A percentile compares a stretch with the other conserved stretches of the same genome.
These are phyloP conservation scores for Nycticorax nycticorax DNA, from an alignment of 2,113 vertebrate genomes.

Conservation along the genomic window DNA sequence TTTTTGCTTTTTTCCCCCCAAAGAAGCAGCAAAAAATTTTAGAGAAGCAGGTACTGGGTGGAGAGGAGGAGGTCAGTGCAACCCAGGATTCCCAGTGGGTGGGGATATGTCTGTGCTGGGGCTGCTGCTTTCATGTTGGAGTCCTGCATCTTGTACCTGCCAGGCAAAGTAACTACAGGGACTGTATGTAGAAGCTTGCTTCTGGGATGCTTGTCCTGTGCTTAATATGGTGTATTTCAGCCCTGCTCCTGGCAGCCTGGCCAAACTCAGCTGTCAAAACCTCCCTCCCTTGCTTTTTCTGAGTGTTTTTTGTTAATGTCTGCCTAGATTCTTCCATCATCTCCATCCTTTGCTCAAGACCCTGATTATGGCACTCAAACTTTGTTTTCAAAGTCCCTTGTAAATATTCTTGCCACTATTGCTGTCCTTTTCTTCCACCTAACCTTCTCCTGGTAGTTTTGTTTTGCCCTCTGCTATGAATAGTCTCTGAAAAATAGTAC, in stretches of 20 bases:
- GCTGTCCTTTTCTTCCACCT: not conserved
- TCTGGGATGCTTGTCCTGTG: not conserved
- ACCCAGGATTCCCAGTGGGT: not conserved
- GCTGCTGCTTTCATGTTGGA: not conserved
- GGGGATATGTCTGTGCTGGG: not conserved
- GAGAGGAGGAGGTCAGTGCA: not conserved
- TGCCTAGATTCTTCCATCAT: not conserved
- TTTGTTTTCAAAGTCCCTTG: not conserved
- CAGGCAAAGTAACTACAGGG: not conserved
- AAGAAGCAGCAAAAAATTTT: not conserved
- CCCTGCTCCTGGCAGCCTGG: not conserved
- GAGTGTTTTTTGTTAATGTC: not conserved
- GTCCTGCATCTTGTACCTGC: not conserved
- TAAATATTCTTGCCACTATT: not conserved
- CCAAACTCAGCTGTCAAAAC: not conserved
- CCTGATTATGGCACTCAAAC: not conserved
- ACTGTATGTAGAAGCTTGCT: not conserved
- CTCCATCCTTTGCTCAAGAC: not conserved
- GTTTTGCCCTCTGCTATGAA: not conserved
- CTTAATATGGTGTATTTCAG: not conserved
- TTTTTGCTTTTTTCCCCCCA: not conserved
- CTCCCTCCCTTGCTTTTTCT: not conserved
- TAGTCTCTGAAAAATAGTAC: not conserved
- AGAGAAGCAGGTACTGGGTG: not conserved
- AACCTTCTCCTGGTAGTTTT: not conserved